A percentile compares a stretch with the other conserved stretches of the same genome.
Conservation (phyloP, 2,113 vertebrate genomes). For the Bos taurus region DNA sequence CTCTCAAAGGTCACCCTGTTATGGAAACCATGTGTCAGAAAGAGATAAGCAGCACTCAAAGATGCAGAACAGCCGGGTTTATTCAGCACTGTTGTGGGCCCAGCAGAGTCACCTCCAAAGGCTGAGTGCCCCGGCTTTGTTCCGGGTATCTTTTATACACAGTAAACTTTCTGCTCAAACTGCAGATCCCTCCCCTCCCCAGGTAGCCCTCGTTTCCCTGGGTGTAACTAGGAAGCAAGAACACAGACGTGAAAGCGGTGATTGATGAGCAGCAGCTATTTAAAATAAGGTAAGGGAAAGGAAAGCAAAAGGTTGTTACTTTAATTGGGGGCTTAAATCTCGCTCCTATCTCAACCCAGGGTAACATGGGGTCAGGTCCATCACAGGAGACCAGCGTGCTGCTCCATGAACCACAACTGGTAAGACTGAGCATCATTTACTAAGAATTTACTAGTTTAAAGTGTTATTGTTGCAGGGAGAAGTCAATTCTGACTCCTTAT, state of each 20-base stretch:
- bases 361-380: neutral
- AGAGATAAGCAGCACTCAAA: neutral
- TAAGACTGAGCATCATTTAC: neutral
- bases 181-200: neutral
- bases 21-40: neutral
- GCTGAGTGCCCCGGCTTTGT: neutral
- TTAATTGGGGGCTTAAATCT: neutral
- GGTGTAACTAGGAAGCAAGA: neutral
- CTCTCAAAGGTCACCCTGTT: neutral
- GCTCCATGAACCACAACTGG: neutral
- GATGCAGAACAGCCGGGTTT: neutral
- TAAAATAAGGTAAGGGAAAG: neutral
- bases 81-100: neutral
- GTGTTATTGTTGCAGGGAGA: neutral
- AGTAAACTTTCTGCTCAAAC: neutral
- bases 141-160: neutral
- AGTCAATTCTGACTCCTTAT: neutral
- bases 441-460: neutral
- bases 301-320: neutral
- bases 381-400: accelerated
- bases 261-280: neutral
- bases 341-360: accelerated
- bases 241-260: neutral
- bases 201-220: neutral
- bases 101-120: neutral